phyloP scores from a whole-genome alignment of 1,140 invertebrate genomes.

The Streblospio benedicti region DNA sequence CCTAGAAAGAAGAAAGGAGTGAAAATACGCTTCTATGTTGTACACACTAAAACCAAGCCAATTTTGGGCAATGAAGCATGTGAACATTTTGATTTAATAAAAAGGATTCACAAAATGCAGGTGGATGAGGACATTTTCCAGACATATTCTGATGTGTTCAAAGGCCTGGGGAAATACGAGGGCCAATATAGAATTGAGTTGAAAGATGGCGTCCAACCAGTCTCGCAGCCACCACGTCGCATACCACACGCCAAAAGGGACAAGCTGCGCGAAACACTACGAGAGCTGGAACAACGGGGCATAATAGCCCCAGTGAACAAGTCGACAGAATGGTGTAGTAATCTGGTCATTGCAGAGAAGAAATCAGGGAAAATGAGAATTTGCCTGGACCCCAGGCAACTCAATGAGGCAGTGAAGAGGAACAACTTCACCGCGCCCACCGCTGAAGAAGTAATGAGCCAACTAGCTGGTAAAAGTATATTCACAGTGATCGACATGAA shows the following conservation, averaged over 20 bases:
- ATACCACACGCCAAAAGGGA: background rate
- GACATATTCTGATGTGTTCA: no score
- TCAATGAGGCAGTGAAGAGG: constrained; percentile 6
- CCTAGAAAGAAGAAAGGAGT: no score
- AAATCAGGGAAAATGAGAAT: background rate
- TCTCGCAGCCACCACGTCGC: background rate
- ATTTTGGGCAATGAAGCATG: no score
- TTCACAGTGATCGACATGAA: constrained; percentile 13
- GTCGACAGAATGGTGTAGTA: background rate
- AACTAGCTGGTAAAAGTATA: constrained; percentile 2
- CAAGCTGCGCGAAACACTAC: background rate
- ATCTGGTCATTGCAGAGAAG: background rate
- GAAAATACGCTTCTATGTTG: no score
- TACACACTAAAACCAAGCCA: no score
- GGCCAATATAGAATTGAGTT: no score
- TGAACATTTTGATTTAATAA: no score
- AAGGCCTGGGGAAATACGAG: no score
- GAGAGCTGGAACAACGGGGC: background rate
- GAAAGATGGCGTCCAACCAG: no score
- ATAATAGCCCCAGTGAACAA: constrained; percentile 3
- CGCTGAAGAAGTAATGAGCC: background rate
- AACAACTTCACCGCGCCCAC: background rate
- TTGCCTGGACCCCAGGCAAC: constrained; percentile 2
- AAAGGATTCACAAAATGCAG: no score
- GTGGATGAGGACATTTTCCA: no score